A percentile compares a stretch with the other conserved stretches of the same genome.
Evolutionary conservation across 2,888 invertebrate species (phyloP).

Genomic region (Xestia xanthographa): DNA sequence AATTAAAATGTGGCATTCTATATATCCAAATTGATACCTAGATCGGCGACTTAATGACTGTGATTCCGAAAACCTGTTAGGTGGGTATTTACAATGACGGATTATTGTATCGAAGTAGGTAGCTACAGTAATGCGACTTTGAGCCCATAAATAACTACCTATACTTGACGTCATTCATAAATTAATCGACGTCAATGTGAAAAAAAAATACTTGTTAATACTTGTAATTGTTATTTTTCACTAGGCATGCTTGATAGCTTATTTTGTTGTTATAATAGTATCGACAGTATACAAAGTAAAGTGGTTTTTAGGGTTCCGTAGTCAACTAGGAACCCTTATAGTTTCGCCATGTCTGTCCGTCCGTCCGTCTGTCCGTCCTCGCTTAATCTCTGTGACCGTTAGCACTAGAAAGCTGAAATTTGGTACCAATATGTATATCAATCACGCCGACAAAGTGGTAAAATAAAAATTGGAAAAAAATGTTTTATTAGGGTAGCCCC

Average conservation of each 20-base stretch:
- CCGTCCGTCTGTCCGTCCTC: too few species aligned
- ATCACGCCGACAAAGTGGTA: too few species aligned
- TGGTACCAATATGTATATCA: too few species aligned
- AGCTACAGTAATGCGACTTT: not conserved
- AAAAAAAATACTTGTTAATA: not conserved
- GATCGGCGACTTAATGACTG: slow-evolving; percentile 1
- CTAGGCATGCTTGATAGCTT: not conserved
- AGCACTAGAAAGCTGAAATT: too few species aligned
- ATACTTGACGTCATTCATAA: not conserved
- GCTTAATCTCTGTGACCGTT: too few species aligned
- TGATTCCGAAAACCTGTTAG: slow-evolving; percentile 22
- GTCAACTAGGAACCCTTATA: too few species aligned
- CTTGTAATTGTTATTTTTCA: not conserved
- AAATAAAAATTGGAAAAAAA: too few species aligned
- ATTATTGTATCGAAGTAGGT: not conserved
- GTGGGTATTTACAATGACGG: not conserved
- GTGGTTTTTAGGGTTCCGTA: slow-evolving; percentile 20
- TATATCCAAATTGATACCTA: slow-evolving; percentile 21
- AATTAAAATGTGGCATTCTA: not conserved
- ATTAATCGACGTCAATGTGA: slow-evolving; percentile 14
- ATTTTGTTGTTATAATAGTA: not conserved
- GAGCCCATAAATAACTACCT: not conserved
- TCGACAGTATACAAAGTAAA: not conserved
- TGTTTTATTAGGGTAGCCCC: too few species aligned
- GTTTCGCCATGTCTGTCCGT: too few species aligned